Base-by-base conservation (phyloP, 2,888 invertebrate species). In the Lycia hirtaria region DNA sequence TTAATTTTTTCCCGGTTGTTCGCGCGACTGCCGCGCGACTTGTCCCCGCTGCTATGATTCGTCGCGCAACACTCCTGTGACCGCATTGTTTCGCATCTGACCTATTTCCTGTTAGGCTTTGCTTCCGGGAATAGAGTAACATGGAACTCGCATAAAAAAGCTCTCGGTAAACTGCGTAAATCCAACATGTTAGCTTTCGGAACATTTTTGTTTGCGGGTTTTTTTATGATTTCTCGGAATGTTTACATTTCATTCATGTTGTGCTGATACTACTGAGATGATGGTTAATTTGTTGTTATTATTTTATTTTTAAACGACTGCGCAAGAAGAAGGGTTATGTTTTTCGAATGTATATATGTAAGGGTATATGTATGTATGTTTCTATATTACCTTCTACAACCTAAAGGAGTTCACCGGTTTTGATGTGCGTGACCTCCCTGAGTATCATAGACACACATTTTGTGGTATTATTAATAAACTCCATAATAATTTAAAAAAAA, bases 1-100 rank as follows among this genome's bases (percentile, higher is more conserved):
- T 85, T 81, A 80, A 83, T 78, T 83, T 83, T 81, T 62, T 65
- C 61, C 43, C 33, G 49, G 50, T 50, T 41, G 51, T 58, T 54
- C 52, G 40, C 56, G 30, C 30, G 30, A 48, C 40, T 14, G 30
- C 14, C 35, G 44, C 48, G 32, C 28, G 57, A 26, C 41, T 5
- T n/a, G 14, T 9, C 22, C 10, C 41, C 24, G 4, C 26, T 26
- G 41, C n/a, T 26, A 9, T 26, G 12, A 15, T 17, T 14, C 14
- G 24, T 24, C 40, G 37, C 19, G 19, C 37, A n/a, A 17, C 9
- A 24, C 14, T 12, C 20, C 22, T 24, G 40, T 24, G 40, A 10
- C 22, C 12, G 43, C 10, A 10, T 59, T 63, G 57, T 62, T 65
- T 33, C 35, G 14, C 35, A 9, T 37, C 9, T 49, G 73, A 77